Evolutionary conservation across 2,113 vertebrate genomes (phyloP), one percentile per base, ranked within the genome.

Genomic region (Chaetodon trifascialis): DNA sequence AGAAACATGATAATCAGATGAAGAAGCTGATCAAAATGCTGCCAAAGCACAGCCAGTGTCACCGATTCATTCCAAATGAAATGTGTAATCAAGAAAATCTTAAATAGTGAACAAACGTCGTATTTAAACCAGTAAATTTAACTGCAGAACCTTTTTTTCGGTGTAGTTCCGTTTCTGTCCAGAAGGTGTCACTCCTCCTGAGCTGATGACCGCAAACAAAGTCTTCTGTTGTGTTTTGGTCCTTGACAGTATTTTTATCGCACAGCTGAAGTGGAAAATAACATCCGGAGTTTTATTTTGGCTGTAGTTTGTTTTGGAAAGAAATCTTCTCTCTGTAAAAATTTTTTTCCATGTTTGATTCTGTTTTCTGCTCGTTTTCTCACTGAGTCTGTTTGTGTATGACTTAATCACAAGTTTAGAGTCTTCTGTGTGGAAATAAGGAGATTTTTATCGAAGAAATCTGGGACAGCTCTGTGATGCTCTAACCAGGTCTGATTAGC

Each of bases 161-260:
- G 23, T 64, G 67, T 21, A 72, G 67, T 88, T 82, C 36, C 14
- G 4, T 0, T 36, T 15, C 7, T 25, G 51, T 0, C 80, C 88
- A 83, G 38, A 15, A 55, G 85, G 73, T 38, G 85, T 54, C 85
- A 0, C 80, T 51, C 15, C 70, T 40, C 17, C 36, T 21, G 34
- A 38, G 23, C 40, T 40, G n/a, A 3, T 17, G 40, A 23, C 2
- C 49, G 1, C 8, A 40, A 40, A 40, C 38, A 55, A 23, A 17
- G 34, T 49, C 17, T 54, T 15, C 9, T 5, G 7, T 21, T 36
- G 25, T 68, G 16, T 8, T 55, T 54, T 4, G 8, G 34, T 54
- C 11, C 19, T 36, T 17, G 23, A 11, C 14, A 9, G 8, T n/a
- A 36, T 19, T 30, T 30, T 30, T 54, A 0, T 54, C 7, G 11